phyloP scores from a whole-genome alignment of 2,797 vertebrate species.

The Dipus sagitta region DNA sequence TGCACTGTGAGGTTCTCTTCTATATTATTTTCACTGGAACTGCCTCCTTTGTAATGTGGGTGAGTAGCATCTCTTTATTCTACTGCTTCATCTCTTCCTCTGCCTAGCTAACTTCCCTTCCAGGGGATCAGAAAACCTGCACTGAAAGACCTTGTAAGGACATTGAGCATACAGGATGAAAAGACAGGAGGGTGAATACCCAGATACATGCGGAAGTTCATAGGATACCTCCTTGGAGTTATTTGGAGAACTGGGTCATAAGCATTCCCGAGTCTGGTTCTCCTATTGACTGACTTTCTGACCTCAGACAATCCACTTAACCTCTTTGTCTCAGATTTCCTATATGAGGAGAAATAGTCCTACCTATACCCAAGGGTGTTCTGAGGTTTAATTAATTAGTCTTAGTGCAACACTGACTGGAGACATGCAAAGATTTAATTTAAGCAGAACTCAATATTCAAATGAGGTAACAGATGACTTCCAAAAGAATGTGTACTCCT shows the following conservation, averaged over 20 bases:
- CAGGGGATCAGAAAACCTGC: conserved; percentile 68
- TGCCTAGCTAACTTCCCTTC: conserved; percentile 78
- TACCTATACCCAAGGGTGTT: conserved; percentile 67
- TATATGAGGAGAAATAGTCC: conserved; percentile 72
- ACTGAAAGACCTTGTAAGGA: conserved; percentile 69
- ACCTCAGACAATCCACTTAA: conserved; percentile 78
- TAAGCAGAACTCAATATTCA: conserved; percentile 70
- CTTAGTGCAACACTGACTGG: conserved; percentile 68
- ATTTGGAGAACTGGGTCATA: conserved; percentile 9
- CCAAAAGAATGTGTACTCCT: neutral
- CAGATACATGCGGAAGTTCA: neutral
- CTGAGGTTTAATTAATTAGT: conserved; percentile 82
- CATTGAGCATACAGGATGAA: conserved; percentile 59
- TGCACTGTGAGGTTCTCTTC: conserved; percentile 10
- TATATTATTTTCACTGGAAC: conserved; percentile 42
- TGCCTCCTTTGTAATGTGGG: conserved; percentile 26
- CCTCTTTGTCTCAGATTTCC: conserved; percentile 78
- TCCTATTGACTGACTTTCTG: conserved; percentile 76
- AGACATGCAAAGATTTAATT: conserved; percentile 75
- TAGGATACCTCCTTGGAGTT: conserved; percentile 12
- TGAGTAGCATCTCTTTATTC: conserved; percentile 73
- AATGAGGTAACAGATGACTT: conserved; percentile 68
- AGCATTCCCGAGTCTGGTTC: conserved; percentile 16
- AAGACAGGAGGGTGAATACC: conserved; percentile 63
- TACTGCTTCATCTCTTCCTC: conserved; percentile 75